Evolutionary conservation across 2,797 vertebrate genomes (phyloP).

Genomic region (Percopsis omiscomaycus): DNA sequence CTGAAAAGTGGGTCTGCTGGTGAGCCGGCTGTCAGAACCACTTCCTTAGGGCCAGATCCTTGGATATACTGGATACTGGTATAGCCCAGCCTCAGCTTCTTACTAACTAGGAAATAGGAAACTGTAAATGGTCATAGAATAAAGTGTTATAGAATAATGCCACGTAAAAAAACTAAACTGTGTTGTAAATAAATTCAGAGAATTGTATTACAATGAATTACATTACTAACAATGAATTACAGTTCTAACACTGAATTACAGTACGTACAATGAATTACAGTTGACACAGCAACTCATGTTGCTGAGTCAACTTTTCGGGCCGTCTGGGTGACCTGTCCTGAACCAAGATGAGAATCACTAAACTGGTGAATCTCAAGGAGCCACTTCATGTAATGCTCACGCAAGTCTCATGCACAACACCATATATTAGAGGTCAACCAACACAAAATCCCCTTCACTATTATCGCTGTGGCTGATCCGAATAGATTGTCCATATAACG

Average conservation of each 20-base stretch:
- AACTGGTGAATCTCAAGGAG: slow-evolving; percentile 68
- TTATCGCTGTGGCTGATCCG: neutral
- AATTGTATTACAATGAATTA: too few species aligned
- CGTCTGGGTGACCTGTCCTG: slow-evolving; percentile 37
- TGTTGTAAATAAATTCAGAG: too few species aligned
- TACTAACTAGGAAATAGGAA: too few species aligned
- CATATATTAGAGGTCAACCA: slow-evolving; percentile 29
- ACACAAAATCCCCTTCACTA: slow-evolving; percentile 8
- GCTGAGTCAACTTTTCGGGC: slow-evolving; percentile 40
- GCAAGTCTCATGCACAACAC: slow-evolving; percentile 43
- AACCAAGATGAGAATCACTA: slow-evolving; percentile 54
- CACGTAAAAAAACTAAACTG: too few species aligned
- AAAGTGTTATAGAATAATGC: too few species aligned
- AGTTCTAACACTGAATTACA: too few species aligned
- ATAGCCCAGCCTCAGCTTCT: too few species aligned
- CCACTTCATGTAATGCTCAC: slow-evolving; percentile 52
- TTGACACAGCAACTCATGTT: neutral
- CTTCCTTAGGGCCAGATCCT: neutral
- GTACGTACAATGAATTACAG: too few species aligned
- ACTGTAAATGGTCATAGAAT: too few species aligned
- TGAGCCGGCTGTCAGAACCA: slow-evolving; percentile 22
- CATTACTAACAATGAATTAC: too few species aligned
- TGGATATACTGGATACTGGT: neutral
- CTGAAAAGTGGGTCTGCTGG: slow-evolving; percentile 29
- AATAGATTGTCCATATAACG: too few species aligned